Base-by-base conservation (phyloP, 2,113 vertebrate genomes). In the Stercorarius parasiticus region DNA sequence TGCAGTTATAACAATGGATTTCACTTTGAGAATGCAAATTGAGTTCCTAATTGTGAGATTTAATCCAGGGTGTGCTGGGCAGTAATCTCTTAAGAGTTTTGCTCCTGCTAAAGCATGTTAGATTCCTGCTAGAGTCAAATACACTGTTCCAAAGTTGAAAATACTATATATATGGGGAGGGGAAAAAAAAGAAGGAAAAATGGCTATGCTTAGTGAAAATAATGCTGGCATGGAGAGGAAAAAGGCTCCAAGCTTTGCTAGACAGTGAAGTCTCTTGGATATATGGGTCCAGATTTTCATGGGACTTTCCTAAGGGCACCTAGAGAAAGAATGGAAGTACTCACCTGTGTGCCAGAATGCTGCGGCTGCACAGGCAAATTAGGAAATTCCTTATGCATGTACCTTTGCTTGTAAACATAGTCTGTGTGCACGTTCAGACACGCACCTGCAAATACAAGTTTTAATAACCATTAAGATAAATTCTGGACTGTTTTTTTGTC, bases 11-110 rank as follows among this genome's bases (percentile, higher is more conserved):
- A 97, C 96, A 97, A 95, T 95, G 97, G 89, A 96, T 93, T 98
- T 94, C 97, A 93, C 97, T 95, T 97, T 89, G 90, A 4, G 64
- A 97, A 98, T 98, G 97, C 97, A 98, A 98, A 98, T 96, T 88
- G 92, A 70, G 89, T 80, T 92, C 96, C 97, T 98, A 97, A 98
- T 98, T 97, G 96, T 86, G 93, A 96, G 96, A 88, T 91, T 96
- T 97, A 98, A 98, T 98, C 93, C 61, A 58, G 86, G 91, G 74
- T 97, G 42, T 94, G 91, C 95, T 92, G 97, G 78, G 87, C 95
- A 97, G 83, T 95, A 94, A 88, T 97, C 84, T 76, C 86, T n/a
- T 82, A 87, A 93, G 91, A 95, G 96, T 96, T 95, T 91, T 89
- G 85, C 96, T 96, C 69, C 64, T 93, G 77, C 62, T 83, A 65